Evolutionary conservation across 1,140 invertebrate genomes (phyloP).

Genomic region (Drosophila ambigua): DNA sequence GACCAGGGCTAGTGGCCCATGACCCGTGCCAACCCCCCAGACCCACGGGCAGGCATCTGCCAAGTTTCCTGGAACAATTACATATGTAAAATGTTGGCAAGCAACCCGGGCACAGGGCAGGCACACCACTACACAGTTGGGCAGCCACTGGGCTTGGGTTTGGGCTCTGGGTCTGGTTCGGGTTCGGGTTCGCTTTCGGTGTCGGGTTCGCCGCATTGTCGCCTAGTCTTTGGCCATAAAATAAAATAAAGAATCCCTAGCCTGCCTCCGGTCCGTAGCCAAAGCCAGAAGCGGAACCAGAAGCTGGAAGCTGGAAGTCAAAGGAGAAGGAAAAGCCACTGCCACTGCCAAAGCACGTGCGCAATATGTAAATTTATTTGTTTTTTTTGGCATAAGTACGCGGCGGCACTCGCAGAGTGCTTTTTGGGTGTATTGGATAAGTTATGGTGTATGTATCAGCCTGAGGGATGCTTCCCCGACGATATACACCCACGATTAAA

Average conservation of each 20-base stretch:
- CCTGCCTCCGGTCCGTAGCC: neutral
- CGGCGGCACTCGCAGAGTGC: neutral
- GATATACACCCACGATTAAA: too few species aligned
- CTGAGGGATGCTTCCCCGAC: too few species aligned
- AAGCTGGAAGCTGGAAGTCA: constrained; percentile 16
- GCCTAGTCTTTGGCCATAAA: constrained; percentile 42
- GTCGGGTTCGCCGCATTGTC: constrained; percentile 46
- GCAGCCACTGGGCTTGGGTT: constrained; percentile 17
- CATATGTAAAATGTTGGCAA: constrained; percentile 48
- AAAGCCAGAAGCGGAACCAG: neutral
- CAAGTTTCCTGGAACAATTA: constrained; percentile 44
- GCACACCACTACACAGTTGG: constrained; percentile 31
- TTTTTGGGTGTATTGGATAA: neutral
- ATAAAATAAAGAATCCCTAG: constrained; percentile 13
- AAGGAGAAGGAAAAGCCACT: constrained; percentile 17
- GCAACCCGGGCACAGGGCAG: neutral
- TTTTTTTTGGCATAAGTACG: constrained; percentile 4
- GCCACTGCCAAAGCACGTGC: constrained; percentile 65
- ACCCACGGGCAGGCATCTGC: neutral
- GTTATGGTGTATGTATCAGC: too few species aligned
- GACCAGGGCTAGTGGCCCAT: neutral
- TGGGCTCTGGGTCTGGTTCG: neutral
- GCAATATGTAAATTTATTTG: constrained; percentile 72
- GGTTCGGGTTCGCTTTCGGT: constrained; percentile 22
- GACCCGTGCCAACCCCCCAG: too few species aligned